Evolutionary conservation across 1,140 invertebrate species (phyloP), one percentile per base, ranked within the genome.

Genomic region (Papilio dardanus): DNA sequence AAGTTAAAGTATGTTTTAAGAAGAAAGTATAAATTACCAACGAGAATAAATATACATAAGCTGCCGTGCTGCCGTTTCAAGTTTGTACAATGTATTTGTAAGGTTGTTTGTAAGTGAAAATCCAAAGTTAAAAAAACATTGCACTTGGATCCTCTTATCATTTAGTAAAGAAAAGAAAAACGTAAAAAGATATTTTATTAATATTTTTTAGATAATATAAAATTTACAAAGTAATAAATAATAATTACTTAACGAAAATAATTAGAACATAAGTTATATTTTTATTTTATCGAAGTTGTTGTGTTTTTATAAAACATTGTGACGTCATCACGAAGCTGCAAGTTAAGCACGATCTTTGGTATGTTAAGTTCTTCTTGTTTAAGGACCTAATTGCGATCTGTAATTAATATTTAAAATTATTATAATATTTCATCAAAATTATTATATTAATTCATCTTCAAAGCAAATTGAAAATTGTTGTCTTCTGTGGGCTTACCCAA

Each of bases 131-230:
- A 10, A 35, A 35, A 35, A n/a, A n/a, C 1, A 6, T 19, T 16
- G n/a, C n/a, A 46, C 3, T 46, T 46, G 5, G 16, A 46, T 46
- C 1, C 3, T 46, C 8, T 46, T 46, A 54, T 3, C 16, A 24
- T 3, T 10, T 24, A 24, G 10, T 7, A 62, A 62, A 62, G 28
- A 35, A 67, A 8, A 19, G 19, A 35, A 67, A 5, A 35, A 35
- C n/a, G 16, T 19, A 35, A 69, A 40, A 69, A 37, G n/a, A 37
- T 69, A 69, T 40, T 42, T 69, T 37, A 37, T 37, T 35, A 37
- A 24, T 37, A 37, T 69, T 69, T n/a, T 37, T 69, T 69, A 37
- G 67, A 69, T 35, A 69, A 69, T 69, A 69, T 68, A 69, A 69
- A 69, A 40, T 69, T 69, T 69, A 69, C 21, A 69, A 37, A 68